Evolutionary conservation across 2,113 vertebrate genomes (phyloP).

Genomic region (Gnathonemus longibarbis): DNA sequence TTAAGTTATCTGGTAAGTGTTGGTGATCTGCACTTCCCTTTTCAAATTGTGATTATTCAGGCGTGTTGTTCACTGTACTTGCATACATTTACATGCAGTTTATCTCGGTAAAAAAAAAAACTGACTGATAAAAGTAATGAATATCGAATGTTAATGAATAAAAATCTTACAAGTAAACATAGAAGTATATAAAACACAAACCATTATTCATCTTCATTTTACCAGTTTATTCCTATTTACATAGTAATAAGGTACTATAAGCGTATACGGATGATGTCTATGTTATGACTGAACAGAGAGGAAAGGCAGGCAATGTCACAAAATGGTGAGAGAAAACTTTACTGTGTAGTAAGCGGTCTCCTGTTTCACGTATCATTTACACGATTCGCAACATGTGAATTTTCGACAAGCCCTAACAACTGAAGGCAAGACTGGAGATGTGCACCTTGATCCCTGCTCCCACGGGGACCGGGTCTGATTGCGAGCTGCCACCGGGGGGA

Average conservation of each 20-base stretch:
- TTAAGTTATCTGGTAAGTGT: conserved; percentile 14
- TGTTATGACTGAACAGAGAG: neutral
- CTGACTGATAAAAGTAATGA: neutral
- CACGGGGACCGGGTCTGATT: conserved; percentile 45
- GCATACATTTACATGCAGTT: neutral
- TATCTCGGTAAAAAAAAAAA: neutral
- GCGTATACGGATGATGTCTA: neutral
- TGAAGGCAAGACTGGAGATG: conserved; percentile 67
- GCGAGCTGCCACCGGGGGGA: conserved; percentile 62
- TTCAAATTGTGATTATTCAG: neutral
- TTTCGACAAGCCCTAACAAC: conserved; percentile 12
- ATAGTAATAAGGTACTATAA: neutral
- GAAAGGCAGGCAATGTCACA: neutral
- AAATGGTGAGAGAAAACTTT: neutral
- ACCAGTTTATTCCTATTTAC: neutral
- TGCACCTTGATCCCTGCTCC: conserved; percentile 30
- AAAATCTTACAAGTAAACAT: neutral
- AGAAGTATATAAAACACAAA: neutral
- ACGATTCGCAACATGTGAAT: neutral
- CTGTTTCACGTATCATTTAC: neutral
- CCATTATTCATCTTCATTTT: neutral
- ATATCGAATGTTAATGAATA: neutral
- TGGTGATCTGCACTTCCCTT: neutral
- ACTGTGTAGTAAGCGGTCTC: neutral
- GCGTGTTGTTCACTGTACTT: neutral